Evolutionary conservation across 2,888 invertebrate species (phyloP).

Genomic region (Stomorhina lunata): DNA sequence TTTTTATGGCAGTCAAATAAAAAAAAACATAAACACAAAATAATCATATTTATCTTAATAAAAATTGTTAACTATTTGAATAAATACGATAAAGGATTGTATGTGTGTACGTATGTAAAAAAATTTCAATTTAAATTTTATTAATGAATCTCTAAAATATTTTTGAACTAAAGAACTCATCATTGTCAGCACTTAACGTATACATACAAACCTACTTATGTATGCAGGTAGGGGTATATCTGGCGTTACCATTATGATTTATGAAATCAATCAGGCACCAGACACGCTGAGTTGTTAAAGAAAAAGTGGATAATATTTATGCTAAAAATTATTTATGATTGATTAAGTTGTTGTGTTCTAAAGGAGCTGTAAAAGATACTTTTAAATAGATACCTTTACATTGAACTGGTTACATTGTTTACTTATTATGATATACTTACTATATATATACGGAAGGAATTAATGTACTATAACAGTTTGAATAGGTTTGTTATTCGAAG

Average conservation of each 20-base stretch:
- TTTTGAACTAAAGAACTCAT: conserved; percentile 26
- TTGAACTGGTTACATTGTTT: conserved; percentile 37
- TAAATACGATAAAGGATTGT: conserved; percentile 14
- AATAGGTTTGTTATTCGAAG: conserved; percentile 31
- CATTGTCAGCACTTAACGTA: conserved; percentile 45
- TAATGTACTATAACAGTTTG: conserved; percentile 19
- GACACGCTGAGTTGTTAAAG: background rate
- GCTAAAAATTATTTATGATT: conserved; percentile 27
- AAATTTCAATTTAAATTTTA: conserved; percentile 15
- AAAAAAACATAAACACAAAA: conserved; percentile 36
- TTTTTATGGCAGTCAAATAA: conserved; percentile 64
- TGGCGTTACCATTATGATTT: conserved; percentile 45
- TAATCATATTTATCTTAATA: conserved; percentile 31
- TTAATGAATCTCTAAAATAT: conserved; percentile 30
- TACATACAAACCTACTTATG: too few species aligned
- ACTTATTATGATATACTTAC: background rate
- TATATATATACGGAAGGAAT: conserved; percentile 24
- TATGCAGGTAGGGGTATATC: too few species aligned
- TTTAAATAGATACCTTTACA: conserved; percentile 11
- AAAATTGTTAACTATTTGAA: conserved; percentile 12
- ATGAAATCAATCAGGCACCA: conserved; percentile 36
- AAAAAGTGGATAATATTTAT: conserved; percentile 3
- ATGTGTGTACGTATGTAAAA: background rate
- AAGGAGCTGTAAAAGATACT: background rate
- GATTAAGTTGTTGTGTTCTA: conserved; percentile 58